These are phyloP conservation scores for Blomia tropicalis DNA, from an alignment of 2,888 invertebrate genomes.

Conservation along the genomic window DNA sequence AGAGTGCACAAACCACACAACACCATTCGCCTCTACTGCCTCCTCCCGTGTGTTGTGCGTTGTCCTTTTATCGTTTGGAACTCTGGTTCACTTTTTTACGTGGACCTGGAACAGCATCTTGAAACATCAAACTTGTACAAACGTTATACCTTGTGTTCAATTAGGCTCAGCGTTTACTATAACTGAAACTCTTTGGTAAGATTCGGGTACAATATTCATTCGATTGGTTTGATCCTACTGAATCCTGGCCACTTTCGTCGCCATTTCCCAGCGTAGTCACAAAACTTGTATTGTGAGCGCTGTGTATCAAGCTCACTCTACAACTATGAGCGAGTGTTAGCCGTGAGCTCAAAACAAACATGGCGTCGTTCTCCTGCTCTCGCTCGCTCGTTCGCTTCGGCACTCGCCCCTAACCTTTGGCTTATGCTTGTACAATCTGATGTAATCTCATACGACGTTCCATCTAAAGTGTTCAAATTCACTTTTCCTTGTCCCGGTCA, in stretches of 20 bases:
- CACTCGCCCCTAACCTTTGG: conserved; percentile 8
- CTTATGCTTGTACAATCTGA: neutral
- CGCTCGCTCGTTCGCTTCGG: too few species aligned
- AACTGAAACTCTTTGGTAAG: too few species aligned
- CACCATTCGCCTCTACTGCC: neutral
- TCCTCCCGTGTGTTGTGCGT: neutral
- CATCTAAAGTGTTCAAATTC: too few species aligned
- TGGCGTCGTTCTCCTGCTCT: conserved; percentile 10
- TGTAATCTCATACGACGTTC: too few species aligned
- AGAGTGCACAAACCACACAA: neutral
- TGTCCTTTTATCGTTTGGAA: neutral
- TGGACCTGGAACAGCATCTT: conserved; percentile 1
- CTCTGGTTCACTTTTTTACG: neutral
- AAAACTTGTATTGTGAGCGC: conserved; percentile 4
- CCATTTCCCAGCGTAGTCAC: neutral
- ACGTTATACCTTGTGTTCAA: too few species aligned
- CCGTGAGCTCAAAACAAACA: conserved; percentile 11
- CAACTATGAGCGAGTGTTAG: too few species aligned
- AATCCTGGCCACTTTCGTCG: too few species aligned
- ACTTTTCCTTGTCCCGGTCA: too few species aligned
- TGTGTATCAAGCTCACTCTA: neutral
- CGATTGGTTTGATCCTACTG: too few species aligned
- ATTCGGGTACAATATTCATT: too few species aligned
- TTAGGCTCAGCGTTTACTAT: too few species aligned
- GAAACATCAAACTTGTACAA: too few species aligned